These are phyloP conservation scores for Callaeas wilsoni DNA, from an alignment of 2,113 vertebrate species.

Conservation along the genomic window DNA sequence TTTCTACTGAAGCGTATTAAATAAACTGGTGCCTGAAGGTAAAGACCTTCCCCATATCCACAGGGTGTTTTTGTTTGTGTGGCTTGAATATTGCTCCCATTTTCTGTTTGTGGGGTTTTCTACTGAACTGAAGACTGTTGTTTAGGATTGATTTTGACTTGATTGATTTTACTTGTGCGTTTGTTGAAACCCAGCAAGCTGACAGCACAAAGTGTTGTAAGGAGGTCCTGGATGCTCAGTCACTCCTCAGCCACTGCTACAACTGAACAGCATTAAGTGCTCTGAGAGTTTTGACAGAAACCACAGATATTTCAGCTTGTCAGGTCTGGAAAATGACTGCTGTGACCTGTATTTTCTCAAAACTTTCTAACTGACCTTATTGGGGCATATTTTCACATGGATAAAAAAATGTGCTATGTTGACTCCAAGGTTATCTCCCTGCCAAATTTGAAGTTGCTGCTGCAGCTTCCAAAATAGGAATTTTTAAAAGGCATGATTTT, in stretches of 20 bases:
- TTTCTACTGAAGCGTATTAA: neutral
- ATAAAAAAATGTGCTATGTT: neutral
- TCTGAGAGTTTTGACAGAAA: neutral
- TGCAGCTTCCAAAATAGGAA: neutral
- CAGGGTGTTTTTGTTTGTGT: neutral
- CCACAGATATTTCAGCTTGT: neutral
- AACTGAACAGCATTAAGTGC: neutral
- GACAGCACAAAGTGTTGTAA: neutral
- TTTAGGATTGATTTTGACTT: neutral
- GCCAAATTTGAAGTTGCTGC: neutral
- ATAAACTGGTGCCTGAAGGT: neutral
- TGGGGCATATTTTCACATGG: neutral
- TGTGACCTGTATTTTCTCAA: neutral
- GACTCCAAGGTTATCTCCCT: neutral
- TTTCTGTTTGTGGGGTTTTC: neutral
- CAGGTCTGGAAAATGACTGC: neutral
- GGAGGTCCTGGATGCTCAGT: neutral
- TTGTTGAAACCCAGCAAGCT: neutral
- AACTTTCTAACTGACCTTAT: neutral
- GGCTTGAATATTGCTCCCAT: neutral
- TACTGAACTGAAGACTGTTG: neutral
- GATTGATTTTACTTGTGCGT: neutral
- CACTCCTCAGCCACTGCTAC: neutral
- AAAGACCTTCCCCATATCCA: neutral
- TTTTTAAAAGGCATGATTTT: neutral